phyloP scores from a whole-genome alignment of 2,797 vertebrate species.

The Myotis planiceps region DNA sequence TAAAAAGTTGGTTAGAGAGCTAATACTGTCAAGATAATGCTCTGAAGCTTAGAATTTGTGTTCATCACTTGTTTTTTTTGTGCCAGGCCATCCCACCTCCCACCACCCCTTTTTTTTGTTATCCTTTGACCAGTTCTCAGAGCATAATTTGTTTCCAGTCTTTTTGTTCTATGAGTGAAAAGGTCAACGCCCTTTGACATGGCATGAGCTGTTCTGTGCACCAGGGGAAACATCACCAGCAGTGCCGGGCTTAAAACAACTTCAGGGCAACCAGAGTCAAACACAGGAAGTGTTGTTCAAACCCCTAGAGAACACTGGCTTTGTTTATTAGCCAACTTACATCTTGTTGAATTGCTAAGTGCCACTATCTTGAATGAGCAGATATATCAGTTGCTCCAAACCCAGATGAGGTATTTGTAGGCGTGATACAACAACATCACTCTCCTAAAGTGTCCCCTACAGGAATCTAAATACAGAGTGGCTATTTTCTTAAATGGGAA shows the following conservation, averaged over 20 bases:
- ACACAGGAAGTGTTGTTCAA: conserved; percentile 53
- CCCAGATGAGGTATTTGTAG: conserved; percentile 54
- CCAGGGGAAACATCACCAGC: conserved; percentile 52
- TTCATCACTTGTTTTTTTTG: conserved; percentile 57
- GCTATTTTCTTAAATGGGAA: conserved; percentile 83
- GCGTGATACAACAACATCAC: conserved; percentile 51
- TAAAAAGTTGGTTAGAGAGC: conserved; percentile 72
- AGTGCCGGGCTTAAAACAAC: conserved; percentile 66
- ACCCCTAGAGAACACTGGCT: conserved; percentile 47
- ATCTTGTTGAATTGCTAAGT: conserved; percentile 75
- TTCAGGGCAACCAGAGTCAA: conserved; percentile 69
- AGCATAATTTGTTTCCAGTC: conserved; percentile 79
- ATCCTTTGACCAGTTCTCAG: conserved; percentile 73
- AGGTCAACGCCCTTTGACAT: conserved; percentile 87
- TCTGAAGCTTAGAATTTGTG: conserved; percentile 53
- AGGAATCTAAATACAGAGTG: conserved; percentile 78
- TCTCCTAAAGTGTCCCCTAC: conserved; percentile 73
- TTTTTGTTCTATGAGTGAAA: conserved; percentile 83
- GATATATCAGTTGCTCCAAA: conserved; percentile 61
- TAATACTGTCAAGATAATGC: conserved; percentile 62
- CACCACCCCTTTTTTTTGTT: conserved; percentile 12
- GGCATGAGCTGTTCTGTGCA: conserved; percentile 82
- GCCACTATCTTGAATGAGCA: conserved; percentile 60
- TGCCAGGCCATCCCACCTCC: not conserved
- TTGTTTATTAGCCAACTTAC: conserved; percentile 74